These are phyloP conservation scores for Temnopleurus reevesii DNA, from an alignment of 53 echinoderm and acorn worm genomes.

Conservation along the genomic window DNA sequence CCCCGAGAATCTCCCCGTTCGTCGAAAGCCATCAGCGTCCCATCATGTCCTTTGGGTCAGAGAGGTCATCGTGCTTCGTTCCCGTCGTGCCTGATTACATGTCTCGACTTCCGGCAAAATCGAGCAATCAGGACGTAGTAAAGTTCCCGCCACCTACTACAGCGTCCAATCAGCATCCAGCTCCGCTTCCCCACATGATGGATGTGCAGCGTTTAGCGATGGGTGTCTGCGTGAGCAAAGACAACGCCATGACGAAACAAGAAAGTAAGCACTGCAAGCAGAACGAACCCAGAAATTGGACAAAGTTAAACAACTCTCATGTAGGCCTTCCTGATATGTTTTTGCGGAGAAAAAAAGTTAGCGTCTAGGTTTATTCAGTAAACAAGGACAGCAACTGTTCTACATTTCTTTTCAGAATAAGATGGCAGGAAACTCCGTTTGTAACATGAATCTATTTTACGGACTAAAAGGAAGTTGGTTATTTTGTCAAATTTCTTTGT, in stretches of 20 bases:
- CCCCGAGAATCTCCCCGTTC: background rate
- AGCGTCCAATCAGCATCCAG: conserved; percentile 10
- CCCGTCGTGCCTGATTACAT: conserved; percentile 68
- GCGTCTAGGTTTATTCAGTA: too few relatives aligned
- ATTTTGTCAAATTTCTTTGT: too few relatives aligned
- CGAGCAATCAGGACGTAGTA: conserved; percentile 27
- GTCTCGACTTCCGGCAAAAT: conserved; percentile 42
- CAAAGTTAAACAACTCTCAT: too few relatives aligned
- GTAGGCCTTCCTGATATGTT: too few relatives aligned
- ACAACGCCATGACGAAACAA: background rate
- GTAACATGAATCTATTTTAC: too few relatives aligned
- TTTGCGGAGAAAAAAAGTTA: too few relatives aligned
- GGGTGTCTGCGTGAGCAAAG: background rate
- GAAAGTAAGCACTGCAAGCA: conserved; percentile 26
- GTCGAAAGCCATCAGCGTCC: background rate
- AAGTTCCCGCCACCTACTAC: background rate
- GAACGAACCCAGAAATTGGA: too few relatives aligned
- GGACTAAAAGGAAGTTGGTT: too few relatives aligned
- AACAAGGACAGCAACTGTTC: too few relatives aligned
- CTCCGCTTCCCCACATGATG: background rate
- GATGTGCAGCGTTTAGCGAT: conserved; percentile 21
- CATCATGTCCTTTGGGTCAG: conserved; percentile 21
- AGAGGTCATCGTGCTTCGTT: conserved; percentile 61
- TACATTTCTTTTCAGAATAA: too few relatives aligned
- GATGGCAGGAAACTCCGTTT: too few relatives aligned